A percentile compares a stretch with the other conserved stretches of the same genome.
Evolutionary conservation across 2,113 vertebrate genomes (phyloP).

Genomic region (Erinaceus europaeus): DNA sequence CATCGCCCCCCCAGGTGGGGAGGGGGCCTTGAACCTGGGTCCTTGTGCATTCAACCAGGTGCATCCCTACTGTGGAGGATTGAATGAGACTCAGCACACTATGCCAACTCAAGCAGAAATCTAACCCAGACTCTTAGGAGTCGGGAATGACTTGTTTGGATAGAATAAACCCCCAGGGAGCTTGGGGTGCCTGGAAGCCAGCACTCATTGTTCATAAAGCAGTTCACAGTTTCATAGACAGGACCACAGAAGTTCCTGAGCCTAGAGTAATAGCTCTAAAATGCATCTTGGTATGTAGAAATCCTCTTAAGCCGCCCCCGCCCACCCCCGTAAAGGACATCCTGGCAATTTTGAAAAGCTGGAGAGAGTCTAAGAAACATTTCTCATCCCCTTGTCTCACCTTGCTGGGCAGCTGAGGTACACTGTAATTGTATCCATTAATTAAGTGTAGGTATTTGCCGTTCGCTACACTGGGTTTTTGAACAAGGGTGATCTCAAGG

Average conservation of each 20-base stretch:
- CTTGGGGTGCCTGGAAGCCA: neutral
- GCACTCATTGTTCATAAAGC: neutral
- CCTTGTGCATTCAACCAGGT: no score
- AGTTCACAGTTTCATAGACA: neutral
- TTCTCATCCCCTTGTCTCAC: neutral
- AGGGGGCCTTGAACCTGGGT: no score
- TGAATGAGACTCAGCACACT: conserved; percentile 19
- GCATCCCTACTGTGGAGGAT: no score
- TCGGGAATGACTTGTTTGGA: neutral
- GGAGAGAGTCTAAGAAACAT: neutral
- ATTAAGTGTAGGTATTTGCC: neutral
- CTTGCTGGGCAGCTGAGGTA: neutral
- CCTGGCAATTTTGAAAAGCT: neutral
- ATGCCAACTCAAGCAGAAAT: conserved; percentile 16
- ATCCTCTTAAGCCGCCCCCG: no score
- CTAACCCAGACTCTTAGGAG: neutral
- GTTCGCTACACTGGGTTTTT: neutral
- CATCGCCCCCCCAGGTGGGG: no score
- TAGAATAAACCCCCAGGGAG: neutral
- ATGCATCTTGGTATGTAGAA: neutral
- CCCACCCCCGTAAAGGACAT: no score
- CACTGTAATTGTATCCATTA: neutral
- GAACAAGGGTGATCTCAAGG: neutral
- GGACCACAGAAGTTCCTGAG: neutral
- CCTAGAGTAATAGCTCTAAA: neutral